A percentile compares a stretch with the other conserved stretches of the same genome.
phyloP scores from a whole-genome alignment of 1,140 invertebrate species.

The Coptotermes formosanus region DNA sequence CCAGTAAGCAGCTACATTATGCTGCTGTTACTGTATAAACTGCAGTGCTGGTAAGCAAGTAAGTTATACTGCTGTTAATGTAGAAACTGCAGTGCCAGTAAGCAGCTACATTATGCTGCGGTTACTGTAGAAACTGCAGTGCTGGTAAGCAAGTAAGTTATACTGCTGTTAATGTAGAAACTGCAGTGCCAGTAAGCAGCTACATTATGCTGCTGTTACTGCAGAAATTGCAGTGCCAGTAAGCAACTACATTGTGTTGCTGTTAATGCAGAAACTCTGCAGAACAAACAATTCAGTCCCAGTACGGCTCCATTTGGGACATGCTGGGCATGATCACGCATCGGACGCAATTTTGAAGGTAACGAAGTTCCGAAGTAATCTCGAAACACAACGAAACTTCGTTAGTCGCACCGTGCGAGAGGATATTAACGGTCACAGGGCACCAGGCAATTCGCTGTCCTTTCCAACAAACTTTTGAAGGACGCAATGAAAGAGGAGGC shows the following conservation, averaged over 20 bases:
- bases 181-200: too few relatives aligned
- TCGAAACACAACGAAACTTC: background rate
- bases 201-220: background rate
- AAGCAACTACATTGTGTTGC: too few relatives aligned
- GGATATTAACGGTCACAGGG: background rate
- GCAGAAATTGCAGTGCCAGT: too few relatives aligned
- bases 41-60: too few relatives aligned
- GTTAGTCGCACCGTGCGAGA: background rate
- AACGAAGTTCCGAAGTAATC: constrained; percentile 16
- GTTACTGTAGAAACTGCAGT: too few relatives aligned
- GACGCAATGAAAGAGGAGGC: background rate
- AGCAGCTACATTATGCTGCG: too few relatives aligned
- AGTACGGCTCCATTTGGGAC: background rate
- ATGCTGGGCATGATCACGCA: background rate
- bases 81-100: too few relatives aligned
- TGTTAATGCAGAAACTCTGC: background rate
- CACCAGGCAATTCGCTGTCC: background rate
- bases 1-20: too few relatives aligned
- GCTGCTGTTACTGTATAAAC: too few relatives aligned
- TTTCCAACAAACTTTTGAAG: background rate
- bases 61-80: too few relatives aligned
- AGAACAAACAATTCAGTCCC: background rate
- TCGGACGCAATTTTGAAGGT: background rate
- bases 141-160: background rate
- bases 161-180: too few relatives aligned